Conservation (phyloP, 2,888 invertebrate species). For the Colostygia pectinataria region DNA sequence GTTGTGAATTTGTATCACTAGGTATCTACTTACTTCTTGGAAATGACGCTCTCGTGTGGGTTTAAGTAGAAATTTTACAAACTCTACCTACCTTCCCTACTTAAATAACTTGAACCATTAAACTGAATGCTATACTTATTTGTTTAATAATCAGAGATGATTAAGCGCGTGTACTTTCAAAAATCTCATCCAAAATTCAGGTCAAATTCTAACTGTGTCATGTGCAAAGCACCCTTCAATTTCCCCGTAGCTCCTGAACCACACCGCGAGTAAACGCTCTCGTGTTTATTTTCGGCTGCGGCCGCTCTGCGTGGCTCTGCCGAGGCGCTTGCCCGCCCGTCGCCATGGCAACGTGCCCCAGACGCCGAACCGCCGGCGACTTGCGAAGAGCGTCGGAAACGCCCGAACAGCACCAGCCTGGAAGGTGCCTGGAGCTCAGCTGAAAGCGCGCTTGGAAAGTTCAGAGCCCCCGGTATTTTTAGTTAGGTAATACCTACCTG, state of each 20-base stretch:
- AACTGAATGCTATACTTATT: background rate
- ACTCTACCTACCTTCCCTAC: no score
- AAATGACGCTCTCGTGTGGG: no score
- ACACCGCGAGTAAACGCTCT: constrained; percentile 50
- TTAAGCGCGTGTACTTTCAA: background rate
- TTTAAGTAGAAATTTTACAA: no score
- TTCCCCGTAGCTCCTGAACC: constrained; percentile 41
- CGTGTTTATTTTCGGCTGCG: constrained; percentile 75
- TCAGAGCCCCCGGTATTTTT: background rate
- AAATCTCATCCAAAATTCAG: constrained; percentile 17
- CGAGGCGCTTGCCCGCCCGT: constrained; percentile 65
- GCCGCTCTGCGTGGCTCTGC: constrained; percentile 61
- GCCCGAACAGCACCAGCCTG: constrained; percentile 42
- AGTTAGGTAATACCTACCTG: no score
- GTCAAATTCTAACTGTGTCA: constrained; percentile 28
- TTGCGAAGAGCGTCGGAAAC: constrained; percentile 50
- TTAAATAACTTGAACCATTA: no score
- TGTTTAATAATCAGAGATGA: background rate
- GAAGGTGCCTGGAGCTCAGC: constrained; percentile 24
- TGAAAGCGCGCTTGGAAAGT: constrained; percentile 5
- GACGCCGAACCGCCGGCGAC: constrained; percentile 57
- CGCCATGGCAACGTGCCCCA: constrained; percentile 72
- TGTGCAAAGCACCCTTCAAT: constrained; percentile 32
- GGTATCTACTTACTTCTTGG: no score
- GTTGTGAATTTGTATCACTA: no score